Evolutionary conservation across 2,888 invertebrate genomes (phyloP).

Genomic region (Erannis defoliaria): DNA sequence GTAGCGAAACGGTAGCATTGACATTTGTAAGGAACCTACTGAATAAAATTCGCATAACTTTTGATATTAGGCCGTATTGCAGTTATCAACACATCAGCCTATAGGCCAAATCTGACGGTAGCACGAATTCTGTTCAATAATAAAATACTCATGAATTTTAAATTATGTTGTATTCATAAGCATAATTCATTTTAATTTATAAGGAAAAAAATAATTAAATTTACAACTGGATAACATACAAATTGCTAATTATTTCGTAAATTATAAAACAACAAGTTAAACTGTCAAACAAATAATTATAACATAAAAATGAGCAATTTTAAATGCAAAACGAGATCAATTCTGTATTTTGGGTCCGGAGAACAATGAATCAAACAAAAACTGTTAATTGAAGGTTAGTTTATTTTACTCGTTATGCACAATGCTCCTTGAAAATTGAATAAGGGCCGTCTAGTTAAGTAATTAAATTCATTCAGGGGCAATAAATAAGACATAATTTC

Average conservation of each 20-base stretch:
- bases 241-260: constrained; percentile 6
- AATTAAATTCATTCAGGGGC: constrained; percentile 42
- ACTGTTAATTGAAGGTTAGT: constrained; percentile 28
- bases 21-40: constrained; percentile 23
- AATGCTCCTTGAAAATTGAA: constrained; percentile 21
- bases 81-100: constrained; percentile 23
- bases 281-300: constrained; percentile 8
- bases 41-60: constrained; percentile 25
- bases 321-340: not conserved
- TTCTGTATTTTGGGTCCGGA: constrained; percentile 19
- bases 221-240: not conserved
- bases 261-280: constrained; percentile 1
- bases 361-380: constrained; percentile 32
- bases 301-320: constrained; percentile 8
- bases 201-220: not conserved
- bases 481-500: constrained; percentile 50
- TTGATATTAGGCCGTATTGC: constrained; percentile 11
- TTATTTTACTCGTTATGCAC: constrained; percentile 26
- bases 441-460: constrained; percentile 22
- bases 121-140: constrained; percentile 19
- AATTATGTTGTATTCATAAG: constrained; percentile 3
- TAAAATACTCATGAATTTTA: constrained; percentile 20
- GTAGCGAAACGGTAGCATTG: constrained; percentile 34
- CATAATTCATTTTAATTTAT: constrained; percentile 5
- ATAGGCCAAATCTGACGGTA: constrained; percentile 9